Evolutionary conservation across 1,140 invertebrate species (phyloP), one percentile per base, ranked within the genome.

Genomic region (Dreissena polymorpha): DNA sequence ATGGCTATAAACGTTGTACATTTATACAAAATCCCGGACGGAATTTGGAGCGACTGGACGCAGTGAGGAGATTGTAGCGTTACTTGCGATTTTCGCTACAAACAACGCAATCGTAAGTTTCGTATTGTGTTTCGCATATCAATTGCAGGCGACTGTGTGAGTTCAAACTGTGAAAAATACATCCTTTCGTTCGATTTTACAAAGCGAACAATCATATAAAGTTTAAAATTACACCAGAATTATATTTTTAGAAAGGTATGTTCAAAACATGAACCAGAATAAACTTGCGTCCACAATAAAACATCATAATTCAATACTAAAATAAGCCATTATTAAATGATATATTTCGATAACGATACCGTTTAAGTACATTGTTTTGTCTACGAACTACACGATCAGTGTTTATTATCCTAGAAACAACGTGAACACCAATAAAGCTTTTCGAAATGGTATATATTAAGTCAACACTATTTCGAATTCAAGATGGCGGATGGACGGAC

Each of bases 11-110:
- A 5, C 2, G 2, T 3, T 68, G 21, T 23, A 16, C 6, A 68
- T 68, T 25, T 68, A 27, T 68, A 21, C 21, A 7, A 16, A 25
- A 6, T 67, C 53, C 21, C 18, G 68, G 74, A 87, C 65, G 87
- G 87, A 21, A 18, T 29, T 14, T 89, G 88, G 88, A 68, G 78
- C 23, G 51, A 53, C 1, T 88, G 86, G 86, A 39, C 16, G 5
- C 23, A 16, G 7, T 86, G 75, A 78, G 23, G 76, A 16, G 8
- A 60, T 13, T 86, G 85, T 39, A 65, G 55, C 29, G 68, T 68
- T 6, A 73, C 82, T 16, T 85, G 85, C 57, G 79, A 75, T 7
- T 95, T 95, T 10, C 85, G 85, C 1, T 63, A 64, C 18, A 73
- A 77, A 13, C 49, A 55, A 16, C 64, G 83, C 27, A 68, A n/a